Evolutionary conservation across 2,113 vertebrate species (phyloP).

Genomic region (Martes martes): DNA sequence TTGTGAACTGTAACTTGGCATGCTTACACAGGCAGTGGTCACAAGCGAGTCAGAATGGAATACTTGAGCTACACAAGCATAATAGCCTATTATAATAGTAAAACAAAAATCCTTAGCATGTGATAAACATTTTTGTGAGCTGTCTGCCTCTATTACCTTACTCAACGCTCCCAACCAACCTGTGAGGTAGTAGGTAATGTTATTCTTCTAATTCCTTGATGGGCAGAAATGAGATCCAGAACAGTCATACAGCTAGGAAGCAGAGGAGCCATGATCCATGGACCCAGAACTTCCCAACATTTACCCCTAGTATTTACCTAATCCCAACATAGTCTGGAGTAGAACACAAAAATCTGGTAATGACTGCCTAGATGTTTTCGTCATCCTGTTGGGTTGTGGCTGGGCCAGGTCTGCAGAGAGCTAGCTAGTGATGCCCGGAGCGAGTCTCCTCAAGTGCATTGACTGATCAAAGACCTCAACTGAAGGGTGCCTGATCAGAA

Average conservation of each 20-base stretch:
- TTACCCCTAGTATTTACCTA: not conserved
- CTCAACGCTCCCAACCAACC: not conserved
- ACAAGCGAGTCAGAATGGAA: not conserved
- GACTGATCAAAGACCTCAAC: not conserved
- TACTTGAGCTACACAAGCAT: not conserved
- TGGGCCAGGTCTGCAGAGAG: not conserved
- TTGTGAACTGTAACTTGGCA: not conserved
- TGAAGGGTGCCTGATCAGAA: not conserved
- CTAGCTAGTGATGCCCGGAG: not conserved
- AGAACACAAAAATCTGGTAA: not conserved
- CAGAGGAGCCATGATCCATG: not conserved
- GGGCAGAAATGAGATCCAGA: not conserved
- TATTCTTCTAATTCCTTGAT: not conserved
- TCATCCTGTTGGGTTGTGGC: not conserved
- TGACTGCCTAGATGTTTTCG: not conserved
- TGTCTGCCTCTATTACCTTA: not conserved
- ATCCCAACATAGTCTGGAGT: not conserved
- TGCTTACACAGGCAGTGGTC: not conserved
- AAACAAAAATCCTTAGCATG: not conserved
- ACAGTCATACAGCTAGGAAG: not conserved
- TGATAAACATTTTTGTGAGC: not conserved
- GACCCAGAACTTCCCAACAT: not conserved
- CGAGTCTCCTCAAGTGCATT: not conserved
- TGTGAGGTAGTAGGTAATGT: not conserved
- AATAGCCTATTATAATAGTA: not conserved